Evolutionary conservation across 2,888 invertebrate species (phyloP), one percentile per base, ranked within the genome.

Genomic region (Lasioglossum calceatum): DNA sequence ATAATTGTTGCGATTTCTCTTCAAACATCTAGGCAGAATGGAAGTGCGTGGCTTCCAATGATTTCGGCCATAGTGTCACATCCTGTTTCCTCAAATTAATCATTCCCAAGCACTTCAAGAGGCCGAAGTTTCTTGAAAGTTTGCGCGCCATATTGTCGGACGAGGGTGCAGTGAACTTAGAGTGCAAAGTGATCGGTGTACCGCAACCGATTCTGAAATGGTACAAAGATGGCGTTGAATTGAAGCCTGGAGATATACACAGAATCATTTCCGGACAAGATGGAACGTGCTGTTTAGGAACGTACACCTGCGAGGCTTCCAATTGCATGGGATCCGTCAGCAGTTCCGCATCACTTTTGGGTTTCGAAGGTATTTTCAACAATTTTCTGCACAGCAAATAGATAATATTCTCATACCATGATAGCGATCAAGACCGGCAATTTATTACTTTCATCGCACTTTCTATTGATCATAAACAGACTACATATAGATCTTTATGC

Each of bases 271-370:
- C 98, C 0, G 98, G 98, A 0, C 98, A 98, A 95, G 98, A 98
- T 94, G 98, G 98, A 10, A 98, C 98, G 1, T 98, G 98, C 92
- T 98, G 98, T 91, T 96, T 98, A 78, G 98, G 98, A 1, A 98
- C 98, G 0, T 98, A 98, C 92, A 98, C 98, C 0, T 98, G 98
- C 94, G 98, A 98, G 95, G 98, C 98, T 0, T 97, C 97, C 80
- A 98, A 98, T 93, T 98, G 98, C 93, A 98, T 98, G 98, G 98
- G 98, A 5, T 97, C 97, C 5, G 98, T 98, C 0, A 97, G 98
- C 44, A 98, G 98, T 93, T 98, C 98, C 0, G 98, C 98, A 0
- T 98, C 98, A 2, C 96, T 98, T 14, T 96, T 98, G 44, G 98
- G 98, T 36, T 98, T 98, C 93, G 98, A 98, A 95, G 98, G 98